These are phyloP conservation scores for Polyergus mexicanus DNA, from an alignment of 1,140 invertebrate genomes.

Conservation along the genomic window DNA sequence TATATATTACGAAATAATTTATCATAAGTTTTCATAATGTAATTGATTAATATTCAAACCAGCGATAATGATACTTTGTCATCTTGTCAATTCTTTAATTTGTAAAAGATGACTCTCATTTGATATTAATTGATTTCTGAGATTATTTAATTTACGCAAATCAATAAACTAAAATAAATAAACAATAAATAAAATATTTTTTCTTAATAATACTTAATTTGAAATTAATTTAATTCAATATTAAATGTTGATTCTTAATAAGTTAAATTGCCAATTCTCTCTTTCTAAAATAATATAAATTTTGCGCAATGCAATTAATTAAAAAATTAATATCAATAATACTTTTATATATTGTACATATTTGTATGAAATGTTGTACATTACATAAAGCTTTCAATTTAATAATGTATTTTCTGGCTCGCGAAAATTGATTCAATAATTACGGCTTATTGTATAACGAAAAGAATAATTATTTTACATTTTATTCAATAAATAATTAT, in stretches of 20 bases:
- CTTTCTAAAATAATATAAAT: not conserved
- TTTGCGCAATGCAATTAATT: not conserved
- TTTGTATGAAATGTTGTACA: constrained; percentile 20
- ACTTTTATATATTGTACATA: constrained; percentile 15
- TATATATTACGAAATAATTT: not conserved
- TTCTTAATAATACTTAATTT: not conserved
- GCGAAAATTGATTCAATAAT: constrained; percentile 39
- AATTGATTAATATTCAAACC: not conserved
- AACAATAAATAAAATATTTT: not conserved
- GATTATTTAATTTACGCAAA: not conserved
- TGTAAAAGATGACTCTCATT: not conserved
- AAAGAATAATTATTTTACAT: constrained; percentile 30
- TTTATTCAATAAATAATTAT: constrained; percentile 38
- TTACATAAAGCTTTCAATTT: constrained; percentile 21
- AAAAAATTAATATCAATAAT: constrained; percentile 19
- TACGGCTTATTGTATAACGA: constrained; percentile 30
- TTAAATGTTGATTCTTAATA: not conserved
- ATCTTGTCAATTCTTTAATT: not conserved
- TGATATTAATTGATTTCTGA: not conserved
- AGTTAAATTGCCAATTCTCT: not conserved
- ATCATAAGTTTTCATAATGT: not conserved
- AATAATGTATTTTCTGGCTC: constrained; percentile 31
- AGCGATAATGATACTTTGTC: not conserved
- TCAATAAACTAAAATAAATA: not conserved
- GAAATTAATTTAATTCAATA: not conserved